A percentile compares a stretch with the other conserved stretches of the same genome.
Conservation (phyloP, 2,797 vertebrate species). For the Borostomias antarcticus region DNA sequence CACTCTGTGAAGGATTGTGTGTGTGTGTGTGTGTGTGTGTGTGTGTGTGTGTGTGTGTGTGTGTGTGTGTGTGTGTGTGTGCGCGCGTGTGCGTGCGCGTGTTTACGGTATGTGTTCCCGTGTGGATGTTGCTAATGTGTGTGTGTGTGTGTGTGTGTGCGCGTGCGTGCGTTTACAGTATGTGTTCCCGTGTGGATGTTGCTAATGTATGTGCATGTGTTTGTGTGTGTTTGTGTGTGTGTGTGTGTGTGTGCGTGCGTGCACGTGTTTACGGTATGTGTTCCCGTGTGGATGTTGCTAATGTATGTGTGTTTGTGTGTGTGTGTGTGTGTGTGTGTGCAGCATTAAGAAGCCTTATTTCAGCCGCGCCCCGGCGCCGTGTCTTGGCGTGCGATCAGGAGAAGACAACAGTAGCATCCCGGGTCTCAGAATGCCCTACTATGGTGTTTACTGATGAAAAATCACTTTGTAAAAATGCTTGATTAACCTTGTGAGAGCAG, state of each 20-base stretch:
- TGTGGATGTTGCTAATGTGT: neutral
- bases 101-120: neutral
- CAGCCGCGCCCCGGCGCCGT: neutral
- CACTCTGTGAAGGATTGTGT: neutral
- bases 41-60: neutral
- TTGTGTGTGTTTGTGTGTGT: neutral
- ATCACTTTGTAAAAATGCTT: conserved; percentile 33
- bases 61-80: neutral
- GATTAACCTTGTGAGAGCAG: conserved; percentile 42
- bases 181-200: no score
- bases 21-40: neutral
- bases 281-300: neutral
- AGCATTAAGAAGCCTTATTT: neutral
- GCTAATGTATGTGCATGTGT: neutral
- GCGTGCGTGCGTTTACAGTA: neutral
- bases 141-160: neutral
- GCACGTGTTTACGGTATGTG: neutral
- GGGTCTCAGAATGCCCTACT: neutral
- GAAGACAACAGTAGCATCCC: neutral
- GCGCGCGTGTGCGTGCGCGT: neutral
- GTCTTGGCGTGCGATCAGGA: neutral
- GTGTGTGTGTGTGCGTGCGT: neutral
- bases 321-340: neutral
- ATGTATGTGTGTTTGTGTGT: no score
- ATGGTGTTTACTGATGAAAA: conserved; percentile 29